Conservation (phyloP, 2,797 vertebrate genomes). For the Gallirallus australis region DNA sequence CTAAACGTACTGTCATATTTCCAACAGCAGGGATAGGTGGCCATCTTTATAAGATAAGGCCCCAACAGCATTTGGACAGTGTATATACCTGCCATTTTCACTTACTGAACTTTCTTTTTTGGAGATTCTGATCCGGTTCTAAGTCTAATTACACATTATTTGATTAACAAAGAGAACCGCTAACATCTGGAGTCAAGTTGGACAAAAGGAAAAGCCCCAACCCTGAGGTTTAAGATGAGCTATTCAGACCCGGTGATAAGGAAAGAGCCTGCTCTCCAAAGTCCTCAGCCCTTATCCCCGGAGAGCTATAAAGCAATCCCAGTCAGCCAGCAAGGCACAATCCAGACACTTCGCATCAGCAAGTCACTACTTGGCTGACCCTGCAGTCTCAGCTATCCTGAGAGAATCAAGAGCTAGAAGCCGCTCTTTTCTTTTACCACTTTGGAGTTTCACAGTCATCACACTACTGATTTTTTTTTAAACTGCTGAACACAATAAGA, state of each 20-base stretch:
- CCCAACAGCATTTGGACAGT: neutral
- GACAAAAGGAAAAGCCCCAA: neutral
- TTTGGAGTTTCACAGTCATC: neutral
- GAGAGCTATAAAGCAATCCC: neutral
- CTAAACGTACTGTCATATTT: neutral
- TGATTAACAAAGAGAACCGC: neutral
- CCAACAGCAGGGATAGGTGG: neutral
- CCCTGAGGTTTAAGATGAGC: neutral
- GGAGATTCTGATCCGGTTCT: neutral
- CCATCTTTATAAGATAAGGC: neutral
- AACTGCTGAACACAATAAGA: neutral
- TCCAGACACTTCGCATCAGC: neutral
- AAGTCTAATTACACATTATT: neutral
- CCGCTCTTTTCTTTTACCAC: neutral
- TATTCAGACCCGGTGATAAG: neutral
- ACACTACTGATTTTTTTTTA: neutral
- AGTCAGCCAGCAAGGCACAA: neutral
- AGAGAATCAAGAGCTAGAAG: neutral
- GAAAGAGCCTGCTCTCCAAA: neutral
- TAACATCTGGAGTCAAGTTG: neutral
- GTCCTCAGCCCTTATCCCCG: neutral
- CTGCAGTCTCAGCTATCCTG: neutral
- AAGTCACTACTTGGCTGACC: slow-evolving; percentile 30
- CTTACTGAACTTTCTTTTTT: neutral
- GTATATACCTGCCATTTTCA: neutral